Evolutionary conservation across 2,888 invertebrate genomes (phyloP), one percentile per base, ranked within the genome.

Genomic region (Scrobipalpa costella): DNA sequence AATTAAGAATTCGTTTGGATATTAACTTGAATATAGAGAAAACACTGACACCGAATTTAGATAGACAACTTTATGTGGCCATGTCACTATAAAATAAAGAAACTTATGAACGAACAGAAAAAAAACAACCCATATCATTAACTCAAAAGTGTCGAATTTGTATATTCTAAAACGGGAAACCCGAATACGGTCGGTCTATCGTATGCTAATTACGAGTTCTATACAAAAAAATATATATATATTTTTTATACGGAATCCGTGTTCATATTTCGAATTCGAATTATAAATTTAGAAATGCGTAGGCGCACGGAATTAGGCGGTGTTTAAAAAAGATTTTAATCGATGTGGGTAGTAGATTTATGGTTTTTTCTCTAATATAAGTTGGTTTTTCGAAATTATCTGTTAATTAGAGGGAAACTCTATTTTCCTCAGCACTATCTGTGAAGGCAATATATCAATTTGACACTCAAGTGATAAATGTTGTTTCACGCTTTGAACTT

Each of bases 291-390:
- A 81, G 77, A 83, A 73, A 70, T 70, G 86, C 84, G 90, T 90
- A 81, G 90, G 90, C 81, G 87, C 79, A 73, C 68, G 76, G 85
- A 88, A 86, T 85, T 86, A 82, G 80, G 71, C 73, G 74, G 74
- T 81, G 75, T 82, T 86, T 82, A 82, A 82, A 84, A 60, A 75
- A 87, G 85, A 87, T 86, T 86, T 83, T 84, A 87, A 86, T 87
- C 87, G 78, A 79, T 81, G 85, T 83, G 86, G 90, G 90, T 70
- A 80, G 84, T 85, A 38, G 84, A 91, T 79, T 85, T 88, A 90
- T 89, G 73, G 79, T 73, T 77, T 77, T 80, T 83, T 83, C 78
- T 72, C 75, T 83, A 73, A 73, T 76, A 80, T 81, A 84, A 79
- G 85, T 85, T 83, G 73, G 78, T 80, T 81, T 79, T 79, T 75